Evolutionary conservation across 2,797 vertebrate genomes (phyloP), one percentile per base, ranked within the genome.

Genomic region (Sebastes melanostomus): DNA sequence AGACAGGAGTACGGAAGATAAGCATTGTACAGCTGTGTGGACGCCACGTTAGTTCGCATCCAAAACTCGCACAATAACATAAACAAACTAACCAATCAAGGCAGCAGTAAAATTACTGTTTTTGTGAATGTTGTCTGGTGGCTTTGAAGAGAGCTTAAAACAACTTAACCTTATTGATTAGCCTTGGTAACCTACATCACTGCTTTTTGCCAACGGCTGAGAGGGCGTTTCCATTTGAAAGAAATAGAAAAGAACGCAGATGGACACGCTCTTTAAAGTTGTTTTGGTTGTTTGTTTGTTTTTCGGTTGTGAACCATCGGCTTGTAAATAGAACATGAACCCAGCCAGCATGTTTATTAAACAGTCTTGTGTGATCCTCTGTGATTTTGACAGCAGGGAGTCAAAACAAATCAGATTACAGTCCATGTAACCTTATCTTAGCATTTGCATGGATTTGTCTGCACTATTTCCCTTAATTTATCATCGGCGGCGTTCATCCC

Each of bases 331-430:
- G 6, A 74, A 59, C 63, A 60, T 69, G 55, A 54, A 58, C 66
- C 16, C 34, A 32, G 42, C n/a, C 6, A 3, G 42, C 16, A 32
- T 56, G 18, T 75, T 71, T 75, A 42, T 38, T 52, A 22, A 70
- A 66, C 27, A 46, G n/a, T 11, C 29, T 4, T 36, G 63, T 59
- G 30, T 22, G 42, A 72, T 78, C 2, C 29, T 58, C 13, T 32
- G 30, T 10, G 71, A 65, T 32, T 84, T 6, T 70, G 65, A 79
- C 42, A 62, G 46, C 72, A 66, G 61, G n/a, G 25, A 58, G 60
- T 66, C 50, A 34, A 55, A 83, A 72, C 14, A 62, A 61, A 76
- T 82, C n/a, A 12, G 1, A 74, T 46, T 24, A 2, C 81, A 74
- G 54, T 34, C 25, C 58, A 18, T 56, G 59, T 50, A 71, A 61